These are phyloP conservation scores for Trichacis sp. DNA, from an alignment of 2,888 invertebrate genomes.

Conservation along the genomic window DNA sequence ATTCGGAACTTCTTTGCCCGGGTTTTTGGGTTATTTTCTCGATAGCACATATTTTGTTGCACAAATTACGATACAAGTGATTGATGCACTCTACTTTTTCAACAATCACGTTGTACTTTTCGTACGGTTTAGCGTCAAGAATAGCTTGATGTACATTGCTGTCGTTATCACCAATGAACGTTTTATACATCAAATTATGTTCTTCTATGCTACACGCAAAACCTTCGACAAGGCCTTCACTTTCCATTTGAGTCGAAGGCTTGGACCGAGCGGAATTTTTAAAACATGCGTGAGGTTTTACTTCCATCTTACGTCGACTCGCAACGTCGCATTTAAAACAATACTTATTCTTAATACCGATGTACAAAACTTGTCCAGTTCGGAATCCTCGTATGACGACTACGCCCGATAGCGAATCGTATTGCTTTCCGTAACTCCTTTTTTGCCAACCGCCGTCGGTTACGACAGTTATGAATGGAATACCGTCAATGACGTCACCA, in stretches of 20 bases:
- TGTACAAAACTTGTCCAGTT: too few relatives aligned
- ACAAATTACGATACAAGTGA: conserved; percentile 13
- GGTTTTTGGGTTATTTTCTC: background rate
- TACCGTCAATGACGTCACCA: too few relatives aligned
- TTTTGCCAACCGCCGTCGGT: conserved; percentile 35
- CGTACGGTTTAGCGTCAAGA: conserved; percentile 45
- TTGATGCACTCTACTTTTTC: conserved; percentile 17
- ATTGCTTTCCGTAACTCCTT: conserved; percentile 26
- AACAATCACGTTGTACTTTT: background rate
- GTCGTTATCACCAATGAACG: conserved; percentile 50
- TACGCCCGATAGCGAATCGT: conserved; percentile 23
- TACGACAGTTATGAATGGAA: conserved; percentile 25
- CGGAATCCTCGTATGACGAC: conserved; percentile 26
- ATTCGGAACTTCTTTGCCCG: too few relatives aligned
- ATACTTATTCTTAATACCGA: too few relatives aligned
- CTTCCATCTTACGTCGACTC: too few relatives aligned
- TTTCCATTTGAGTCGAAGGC: conserved; percentile 46
- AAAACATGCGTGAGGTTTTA: too few relatives aligned
- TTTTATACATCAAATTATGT: conserved; percentile 34
- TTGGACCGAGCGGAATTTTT: conserved; percentile 51
- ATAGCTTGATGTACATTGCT: conserved; percentile 54
- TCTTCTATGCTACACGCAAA: conserved; percentile 24
- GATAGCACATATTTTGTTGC: background rate
- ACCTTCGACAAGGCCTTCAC: too few relatives aligned
- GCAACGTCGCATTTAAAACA: conserved; percentile 50